phyloP scores from a whole-genome alignment of 2,797 vertebrate genomes.

The Galaxias olidus region DNA sequence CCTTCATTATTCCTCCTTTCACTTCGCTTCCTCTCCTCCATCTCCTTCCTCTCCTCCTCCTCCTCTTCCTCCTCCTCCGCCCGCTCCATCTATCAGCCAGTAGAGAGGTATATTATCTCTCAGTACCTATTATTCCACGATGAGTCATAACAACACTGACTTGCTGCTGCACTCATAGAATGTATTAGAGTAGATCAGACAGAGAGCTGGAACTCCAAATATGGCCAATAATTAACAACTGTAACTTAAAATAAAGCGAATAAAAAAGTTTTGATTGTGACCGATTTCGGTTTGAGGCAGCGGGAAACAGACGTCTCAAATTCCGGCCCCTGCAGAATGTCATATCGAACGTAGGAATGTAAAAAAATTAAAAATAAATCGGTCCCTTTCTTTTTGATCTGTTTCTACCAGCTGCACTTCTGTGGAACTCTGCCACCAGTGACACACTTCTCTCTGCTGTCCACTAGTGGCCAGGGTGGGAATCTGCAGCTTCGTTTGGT shows the following conservation, averaged over 20 bases:
- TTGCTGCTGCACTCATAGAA: not conserved
- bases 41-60: conserved; percentile 5
- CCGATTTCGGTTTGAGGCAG: too few relatives aligned
- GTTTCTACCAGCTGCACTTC: too few relatives aligned
- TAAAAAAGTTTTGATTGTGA: too few relatives aligned
- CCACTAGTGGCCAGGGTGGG: conserved; percentile 17
- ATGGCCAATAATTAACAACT: too few relatives aligned
- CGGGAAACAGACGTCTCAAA: too few relatives aligned
- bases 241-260: too few relatives aligned
- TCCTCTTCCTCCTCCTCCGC: not conserved
- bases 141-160: conserved; percentile 33
- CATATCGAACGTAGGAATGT: too few relatives aligned
- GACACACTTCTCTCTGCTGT: conserved; percentile 17
- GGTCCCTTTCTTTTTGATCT: too few relatives aligned
- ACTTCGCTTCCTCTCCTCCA: not conserved
- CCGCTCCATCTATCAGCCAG: not conserved
- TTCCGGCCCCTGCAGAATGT: too few relatives aligned
- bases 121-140: conserved; percentile 25
- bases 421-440: too few relatives aligned
- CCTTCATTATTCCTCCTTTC: not conserved
- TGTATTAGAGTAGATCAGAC: not conserved
- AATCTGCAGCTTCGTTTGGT: conserved; percentile 9
- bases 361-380: too few relatives aligned
- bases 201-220: not conserved
- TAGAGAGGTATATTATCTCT: conserved; percentile 18